These are phyloP conservation scores for Sebastes miniatus DNA, from an alignment of 2,797 vertebrate genomes.

Conservation along the genomic window DNA sequence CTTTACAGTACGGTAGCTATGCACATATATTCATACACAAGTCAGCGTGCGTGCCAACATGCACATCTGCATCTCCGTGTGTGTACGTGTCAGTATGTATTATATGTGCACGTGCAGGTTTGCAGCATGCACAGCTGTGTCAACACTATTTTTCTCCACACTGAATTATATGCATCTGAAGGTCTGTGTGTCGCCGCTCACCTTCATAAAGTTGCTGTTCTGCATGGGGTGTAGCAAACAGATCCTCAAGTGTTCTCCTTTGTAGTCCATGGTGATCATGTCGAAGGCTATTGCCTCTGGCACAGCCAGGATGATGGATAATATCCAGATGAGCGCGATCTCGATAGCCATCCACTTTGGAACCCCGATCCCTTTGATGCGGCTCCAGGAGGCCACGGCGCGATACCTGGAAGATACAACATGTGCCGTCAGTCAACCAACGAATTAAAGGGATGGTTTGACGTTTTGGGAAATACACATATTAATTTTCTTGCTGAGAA, in stretches of 20 bases:
- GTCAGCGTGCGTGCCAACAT: background rate
- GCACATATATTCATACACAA: background rate
- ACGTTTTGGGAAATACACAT: background rate
- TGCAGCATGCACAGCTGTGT: conserved; percentile 37
- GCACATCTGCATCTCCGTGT: conserved; percentile 13
- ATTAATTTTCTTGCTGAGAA: background rate
- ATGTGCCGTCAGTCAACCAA: background rate
- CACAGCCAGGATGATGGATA: conserved; percentile 90
- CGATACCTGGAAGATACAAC: conserved; percentile 84
- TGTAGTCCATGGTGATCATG: conserved; percentile 90
- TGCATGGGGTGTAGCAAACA: conserved; percentile 91
- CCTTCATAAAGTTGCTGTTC: conserved; percentile 90
- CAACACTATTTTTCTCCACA: conserved; percentile 3
- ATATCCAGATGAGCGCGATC: conserved; percentile 93
- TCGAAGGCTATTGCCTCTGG: conserved; percentile 94
- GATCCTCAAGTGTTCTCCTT: conserved; percentile 86
- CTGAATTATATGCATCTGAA: background rate
- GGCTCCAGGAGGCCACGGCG: conserved; percentile 95
- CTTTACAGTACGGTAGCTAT: fast-evolving
- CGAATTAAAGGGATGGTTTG: background rate
- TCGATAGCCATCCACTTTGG: conserved; percentile 94
- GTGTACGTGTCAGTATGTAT: background rate
- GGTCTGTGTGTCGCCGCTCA: conserved; percentile 62
- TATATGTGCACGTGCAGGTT: background rate
- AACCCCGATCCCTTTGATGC: conserved; percentile 94